Conservation (phyloP, 2,797 vertebrate species). For the Scomberomorus guttatus region DNA sequence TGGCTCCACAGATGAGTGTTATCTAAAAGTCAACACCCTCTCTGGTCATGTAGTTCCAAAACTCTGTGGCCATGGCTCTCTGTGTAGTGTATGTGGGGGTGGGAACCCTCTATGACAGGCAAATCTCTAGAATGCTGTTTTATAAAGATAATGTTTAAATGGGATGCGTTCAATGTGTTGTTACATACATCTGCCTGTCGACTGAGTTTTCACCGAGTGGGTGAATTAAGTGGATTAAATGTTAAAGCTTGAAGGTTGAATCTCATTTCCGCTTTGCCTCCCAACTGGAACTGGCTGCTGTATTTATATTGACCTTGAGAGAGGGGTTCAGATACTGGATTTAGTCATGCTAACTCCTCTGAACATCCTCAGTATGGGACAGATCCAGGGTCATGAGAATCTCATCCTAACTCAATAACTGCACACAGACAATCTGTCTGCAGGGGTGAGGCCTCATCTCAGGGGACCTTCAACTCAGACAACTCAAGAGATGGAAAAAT, state of each 20-base stretch:
- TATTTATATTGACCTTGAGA: slow-evolving; percentile 44
- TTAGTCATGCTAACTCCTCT: slow-evolving; percentile 41
- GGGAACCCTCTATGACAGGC: background rate
- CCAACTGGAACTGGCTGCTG: slow-evolving; percentile 24
- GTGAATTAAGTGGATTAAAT: slow-evolving; percentile 44
- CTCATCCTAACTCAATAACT: slow-evolving; percentile 45
- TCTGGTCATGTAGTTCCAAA: slow-evolving; percentile 20
- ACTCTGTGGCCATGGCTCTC: slow-evolving; percentile 5
- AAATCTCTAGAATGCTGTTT: slow-evolving; percentile 1
- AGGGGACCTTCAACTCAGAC: slow-evolving; percentile 4
- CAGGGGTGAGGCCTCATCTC: slow-evolving; percentile 29
- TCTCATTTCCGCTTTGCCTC: slow-evolving; percentile 44
- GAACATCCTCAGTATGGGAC: slow-evolving; percentile 34
- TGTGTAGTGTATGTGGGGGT: background rate
- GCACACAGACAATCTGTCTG: slow-evolving; percentile 39
- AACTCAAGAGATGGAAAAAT: slow-evolving; percentile 22
- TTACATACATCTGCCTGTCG: background rate
- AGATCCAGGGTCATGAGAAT: slow-evolving; percentile 68
- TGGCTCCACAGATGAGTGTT: slow-evolving; percentile 18
- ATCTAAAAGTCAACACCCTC: slow-evolving; percentile 62
- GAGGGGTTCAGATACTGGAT: slow-evolving; percentile 31
- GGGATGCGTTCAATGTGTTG: background rate
- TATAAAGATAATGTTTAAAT: background rate
- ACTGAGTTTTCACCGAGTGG: slow-evolving; percentile 33
- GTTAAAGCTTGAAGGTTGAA: slow-evolving; percentile 30